Base-by-base conservation (phyloP, 2,113 vertebrate genomes). In the Pachypanchax playfairii region DNA sequence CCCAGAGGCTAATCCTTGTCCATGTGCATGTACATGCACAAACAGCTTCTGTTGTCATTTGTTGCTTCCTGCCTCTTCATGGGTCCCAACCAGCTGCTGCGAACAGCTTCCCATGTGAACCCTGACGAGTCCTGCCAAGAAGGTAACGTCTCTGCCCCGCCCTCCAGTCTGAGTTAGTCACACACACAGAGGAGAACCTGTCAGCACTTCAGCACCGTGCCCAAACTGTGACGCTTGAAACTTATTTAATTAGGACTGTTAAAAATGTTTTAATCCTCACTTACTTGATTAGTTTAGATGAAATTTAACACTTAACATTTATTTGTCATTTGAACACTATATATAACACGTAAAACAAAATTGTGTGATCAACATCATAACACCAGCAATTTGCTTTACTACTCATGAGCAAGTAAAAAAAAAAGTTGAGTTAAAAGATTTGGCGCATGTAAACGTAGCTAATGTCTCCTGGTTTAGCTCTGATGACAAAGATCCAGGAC, bases 71-170 rank as follows among this genome's bases (percentile, higher is more conserved):
- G 78, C 77, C 61, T 80, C 70, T 65, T 69, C 53, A 9, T 17
- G 24, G 73, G 69, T 52, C 74, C 54, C 25, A 70, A 39, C 49
- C 60, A 60, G 57, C 58, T 36, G 17, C 57, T n/a, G 56, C 35
- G n/a, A 42, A 17, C 44, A 65, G 48, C 75, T 86, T 86, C 80
- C 81, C 82, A 87, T 77, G 80, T 84, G 75, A 88, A 87, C 79
- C 65, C 61, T 47, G 21, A 22, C 43, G 6, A 10, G 47, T 24
- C 51, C 38, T 68, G 70, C 74, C 79, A 79, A 73, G 46, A 65
- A 70, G 56, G 46, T 54, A 24, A 44, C 39, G n/a, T 42, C 51
- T 70, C 25, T 28, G 33, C 58, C 49, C 48, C n/a, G 57, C 22
- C 52, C 56, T 55, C 50, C 20, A 43, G 25, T 22, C 26, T 21